These are phyloP conservation scores for Leptura quadrifasciata DNA, from an alignment of 2,888 invertebrate species.

Conservation along the genomic window DNA sequence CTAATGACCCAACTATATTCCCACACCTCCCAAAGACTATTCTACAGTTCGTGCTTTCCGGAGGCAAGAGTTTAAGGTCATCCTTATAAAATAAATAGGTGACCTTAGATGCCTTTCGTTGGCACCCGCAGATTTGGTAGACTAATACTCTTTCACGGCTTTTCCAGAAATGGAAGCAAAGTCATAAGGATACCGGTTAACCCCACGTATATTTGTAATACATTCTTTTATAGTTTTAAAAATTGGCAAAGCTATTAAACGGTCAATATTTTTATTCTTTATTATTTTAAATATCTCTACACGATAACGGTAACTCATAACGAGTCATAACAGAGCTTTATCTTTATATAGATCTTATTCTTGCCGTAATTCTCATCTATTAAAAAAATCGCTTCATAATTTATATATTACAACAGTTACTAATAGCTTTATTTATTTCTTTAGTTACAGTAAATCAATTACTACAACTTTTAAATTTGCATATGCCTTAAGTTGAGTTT, in stretches of 20 bases:
- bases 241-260: neutral
- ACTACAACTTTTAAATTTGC: slow-evolving; percentile 22
- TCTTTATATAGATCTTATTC: slow-evolving; percentile 5
- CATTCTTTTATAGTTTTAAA: neutral
- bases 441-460: slow-evolving; percentile 19
- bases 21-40: no score
- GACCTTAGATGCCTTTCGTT: no score
- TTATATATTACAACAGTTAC: slow-evolving; percentile 10
- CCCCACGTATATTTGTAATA: no score
- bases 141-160: no score
- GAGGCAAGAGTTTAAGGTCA: no score
- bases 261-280: neutral
- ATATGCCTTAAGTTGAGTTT: slow-evolving; percentile 5
- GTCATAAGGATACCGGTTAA: no score
- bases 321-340: neutral
- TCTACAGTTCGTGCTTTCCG: no score
- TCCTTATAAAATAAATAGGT: no score
- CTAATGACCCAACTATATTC: no score
- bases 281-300: slow-evolving; percentile 3
- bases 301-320: neutral
- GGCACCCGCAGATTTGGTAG: no score
- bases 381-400: slow-evolving; percentile 10
- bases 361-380: slow-evolving; percentile 4
- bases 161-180: no score
- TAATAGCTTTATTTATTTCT: slow-evolving; percentile 24